These are phyloP conservation scores for Seira musarum DNA, from an alignment of 2,888 invertebrate species.

Conservation along the genomic window DNA sequence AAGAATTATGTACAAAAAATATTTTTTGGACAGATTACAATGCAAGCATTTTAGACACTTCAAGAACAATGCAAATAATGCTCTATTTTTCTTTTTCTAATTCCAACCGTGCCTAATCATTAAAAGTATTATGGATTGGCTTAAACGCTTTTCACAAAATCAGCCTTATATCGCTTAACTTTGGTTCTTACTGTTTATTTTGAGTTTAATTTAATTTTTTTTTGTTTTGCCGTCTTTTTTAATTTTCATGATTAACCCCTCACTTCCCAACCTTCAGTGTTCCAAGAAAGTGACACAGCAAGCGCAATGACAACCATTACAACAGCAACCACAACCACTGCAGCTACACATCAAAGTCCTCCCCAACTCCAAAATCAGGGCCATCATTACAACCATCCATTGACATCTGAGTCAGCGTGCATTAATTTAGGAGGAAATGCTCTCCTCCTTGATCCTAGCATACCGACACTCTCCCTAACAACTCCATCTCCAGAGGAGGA, in stretches of 20 bases:
- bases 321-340: constrained; percentile 51
- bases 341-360: too few relatives aligned
- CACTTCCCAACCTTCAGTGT: constrained; percentile 55
- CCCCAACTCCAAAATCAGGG: not conserved
- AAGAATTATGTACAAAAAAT: too few relatives aligned
- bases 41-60: too few relatives aligned
- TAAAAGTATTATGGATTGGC: not conserved
- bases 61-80: too few relatives aligned
- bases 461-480: not conserved
- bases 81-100: too few relatives aligned
- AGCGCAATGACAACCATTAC: constrained; percentile 62
- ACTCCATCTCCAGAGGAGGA: too few relatives aligned
- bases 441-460: not conserved
- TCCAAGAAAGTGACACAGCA: constrained; percentile 61
- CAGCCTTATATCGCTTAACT: not conserved
- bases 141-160: too few relatives aligned
- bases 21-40: too few relatives aligned
- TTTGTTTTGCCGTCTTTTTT: constrained; percentile 38
- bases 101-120: too few relatives aligned
- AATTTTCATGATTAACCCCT: too few relatives aligned
- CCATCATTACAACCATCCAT: constrained; percentile 26
- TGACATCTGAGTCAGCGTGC: constrained; percentile 43
- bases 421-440: constrained; percentile 33
- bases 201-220: constrained; percentile 24
- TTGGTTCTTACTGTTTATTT: not conserved